A percentile compares a stretch with the other conserved stretches of the same genome.
Evolutionary conservation across 1,140 invertebrate species (phyloP).

Genomic region (Stegodyphus mimosarum): DNA sequence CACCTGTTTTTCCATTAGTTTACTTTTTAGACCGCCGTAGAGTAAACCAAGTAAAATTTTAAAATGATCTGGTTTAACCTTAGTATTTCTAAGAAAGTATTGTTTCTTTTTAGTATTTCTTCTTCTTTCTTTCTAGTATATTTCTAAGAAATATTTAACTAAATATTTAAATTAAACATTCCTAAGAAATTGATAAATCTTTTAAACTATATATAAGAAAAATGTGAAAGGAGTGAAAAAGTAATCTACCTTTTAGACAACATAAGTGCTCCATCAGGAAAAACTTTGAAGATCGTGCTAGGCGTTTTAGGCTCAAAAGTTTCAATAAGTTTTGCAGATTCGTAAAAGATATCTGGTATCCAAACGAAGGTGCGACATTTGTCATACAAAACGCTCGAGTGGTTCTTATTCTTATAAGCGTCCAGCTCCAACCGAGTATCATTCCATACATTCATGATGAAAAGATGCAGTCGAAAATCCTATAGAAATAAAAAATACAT

Average conservation of each 20-base stretch:
- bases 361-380: conserved; percentile 19
- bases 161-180: no score
- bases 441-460: conserved; percentile 28
- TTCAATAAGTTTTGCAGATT: conserved; percentile 15
- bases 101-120: no score
- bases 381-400: neutral
- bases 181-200: no score
- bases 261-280: conserved; percentile 19
- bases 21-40: no score
- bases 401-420: neutral
- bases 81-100: no score
- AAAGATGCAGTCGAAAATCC: conserved; percentile 34
- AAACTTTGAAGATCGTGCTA: conserved; percentile 23
- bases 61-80: no score
- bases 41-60: no score
- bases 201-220: no score
- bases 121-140: no score
- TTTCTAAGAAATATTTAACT: no score
- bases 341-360: conserved; percentile 33
- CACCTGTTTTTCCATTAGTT: no score
- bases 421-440: conserved; percentile 3
- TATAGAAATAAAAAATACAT: neutral
- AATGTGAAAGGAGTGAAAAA: no score
- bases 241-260: conserved; percentile 1
- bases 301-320: conserved; percentile 1